A percentile compares a stretch with the other conserved stretches of the same genome.
Conservation (phyloP, 1,140 invertebrate genomes). For the Psilanteris sp. region DNA sequence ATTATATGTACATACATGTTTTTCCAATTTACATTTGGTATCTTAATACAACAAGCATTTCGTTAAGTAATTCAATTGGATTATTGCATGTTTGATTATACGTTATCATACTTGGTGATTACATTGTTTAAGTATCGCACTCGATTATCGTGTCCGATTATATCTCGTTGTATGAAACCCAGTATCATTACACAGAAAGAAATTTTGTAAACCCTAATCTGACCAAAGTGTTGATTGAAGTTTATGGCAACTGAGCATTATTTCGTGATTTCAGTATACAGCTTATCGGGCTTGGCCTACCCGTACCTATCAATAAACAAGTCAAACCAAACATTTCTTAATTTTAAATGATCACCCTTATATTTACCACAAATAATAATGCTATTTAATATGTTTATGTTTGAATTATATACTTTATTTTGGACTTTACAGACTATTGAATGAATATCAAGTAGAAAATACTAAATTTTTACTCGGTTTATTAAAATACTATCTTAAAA, state of each 20-base stretch:
- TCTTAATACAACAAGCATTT: conserved; percentile 56
- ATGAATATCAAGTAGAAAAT: no score
- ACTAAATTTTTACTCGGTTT: no score
- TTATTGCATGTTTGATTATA: conserved; percentile 60
- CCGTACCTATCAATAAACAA: no score
- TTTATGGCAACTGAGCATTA: conserved; percentile 36
- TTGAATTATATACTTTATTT: no score
- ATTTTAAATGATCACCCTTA: no score
- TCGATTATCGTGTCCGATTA: conserved; percentile 36
- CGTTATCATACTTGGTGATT: conserved; percentile 38
- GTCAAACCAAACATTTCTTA: no score
- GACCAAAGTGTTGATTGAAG: conserved; percentile 43
- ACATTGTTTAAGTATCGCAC: conserved; percentile 51
- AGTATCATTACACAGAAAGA: conserved; percentile 50
- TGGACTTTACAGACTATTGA: no score
- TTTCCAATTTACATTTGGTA: conserved; percentile 39
- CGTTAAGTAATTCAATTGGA: conserved; percentile 57
- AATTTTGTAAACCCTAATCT: conserved; percentile 42
- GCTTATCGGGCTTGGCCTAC: conserved; percentile 11
- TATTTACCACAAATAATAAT: no score
- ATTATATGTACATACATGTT: conserved; percentile 14
- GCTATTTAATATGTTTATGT: no score
- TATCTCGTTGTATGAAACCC: conserved; percentile 24
- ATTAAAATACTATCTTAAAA: no score
- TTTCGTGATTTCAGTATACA: not conserved